Base-by-base conservation (phyloP, 2,888 invertebrate genomes). In the Nesidiocoris tenuis region DNA sequence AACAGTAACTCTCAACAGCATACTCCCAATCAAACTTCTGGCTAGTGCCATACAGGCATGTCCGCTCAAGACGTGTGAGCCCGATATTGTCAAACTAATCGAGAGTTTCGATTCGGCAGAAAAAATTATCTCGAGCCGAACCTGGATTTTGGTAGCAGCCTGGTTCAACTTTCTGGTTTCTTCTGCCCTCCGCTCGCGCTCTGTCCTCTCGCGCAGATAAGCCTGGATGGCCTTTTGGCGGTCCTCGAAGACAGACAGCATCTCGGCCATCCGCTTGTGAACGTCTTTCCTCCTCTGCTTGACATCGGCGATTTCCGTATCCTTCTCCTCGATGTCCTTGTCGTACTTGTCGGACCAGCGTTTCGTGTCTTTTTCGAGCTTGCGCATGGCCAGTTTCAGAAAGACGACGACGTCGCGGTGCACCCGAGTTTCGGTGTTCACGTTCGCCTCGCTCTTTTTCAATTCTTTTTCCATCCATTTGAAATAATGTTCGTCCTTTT, bases 121-220 rank as follows among this genome's bases (percentile, higher is more conserved):
- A n/a, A n/a, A n/a, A n/a, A n/a, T n/a, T n/a, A n/a, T n/a, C n/a
- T n/a, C n/a, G n/a, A n/a, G n/a, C n/a, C n/a, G n/a, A n/a, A 39
- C 39, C 80, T 86, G 85, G 9, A 86, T 82, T 83, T 78, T 80
- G 1, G 80, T 79, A 3, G 81, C 81, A 75, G 79, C 80, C 59
- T 75, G 66, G 12, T 78, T 76, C 56, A 61, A 61, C 55, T 78
- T 76, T 12, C 77, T 61, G 39, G 79, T 77, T 25, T 75, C 70
- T 17, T 59, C 63, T 19, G 74, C 67, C 22, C 55, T 67, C 61
- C 77, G 39, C 59, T 72, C 67, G 3, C 67, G 39, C 23, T 71
- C 77, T 1, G 68, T 61, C 61, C 24, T 19, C 55, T 75, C 68
- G 12, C 55, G 59, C 55, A 63, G 24, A 24, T 61, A 75, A 7